Conservation (phyloP, 2,113 vertebrate genomes). For the Hypocryptadius cinnamomeus region DNA sequence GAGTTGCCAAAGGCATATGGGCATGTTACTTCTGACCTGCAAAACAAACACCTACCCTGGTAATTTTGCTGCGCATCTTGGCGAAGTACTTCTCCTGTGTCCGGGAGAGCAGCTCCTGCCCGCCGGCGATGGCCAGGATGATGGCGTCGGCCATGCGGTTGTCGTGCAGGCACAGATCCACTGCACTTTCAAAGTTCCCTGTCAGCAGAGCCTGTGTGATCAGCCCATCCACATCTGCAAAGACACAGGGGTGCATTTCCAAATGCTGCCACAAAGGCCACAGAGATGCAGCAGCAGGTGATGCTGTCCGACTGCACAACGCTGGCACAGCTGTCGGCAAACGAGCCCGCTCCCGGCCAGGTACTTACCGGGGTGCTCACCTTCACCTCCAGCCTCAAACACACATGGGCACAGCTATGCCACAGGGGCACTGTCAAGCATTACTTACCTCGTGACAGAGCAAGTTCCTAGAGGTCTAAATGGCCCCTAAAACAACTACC, state of each 20-base stretch:
- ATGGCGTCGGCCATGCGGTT: slow-evolving; percentile 95
- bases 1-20: background rate
- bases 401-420: background rate
- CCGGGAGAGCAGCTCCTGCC: slow-evolving; percentile 82
- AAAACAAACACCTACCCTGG: slow-evolving; percentile 77
- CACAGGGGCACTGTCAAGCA: background rate
- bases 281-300: background rate
- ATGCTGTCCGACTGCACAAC: background rate
- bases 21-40: background rate
- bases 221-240: slow-evolving; percentile 89
- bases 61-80: slow-evolving; percentile 88
- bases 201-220: slow-evolving; percentile 92
- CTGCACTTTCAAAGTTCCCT: slow-evolving; percentile 88
- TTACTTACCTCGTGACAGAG: background rate
- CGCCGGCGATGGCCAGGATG: slow-evolving; percentile 91
- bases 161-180: slow-evolving; percentile 92
- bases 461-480: background rate
- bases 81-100: slow-evolving; percentile 92
- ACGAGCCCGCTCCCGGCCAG: background rate
- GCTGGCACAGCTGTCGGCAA: background rate
- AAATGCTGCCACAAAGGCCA: background rate
- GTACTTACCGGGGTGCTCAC: background rate
- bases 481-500: background rate
- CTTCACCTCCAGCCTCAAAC: background rate
- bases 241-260: background rate